Conservation (phyloP, 2,888 invertebrate genomes). For the Clivina fossor region DNA sequence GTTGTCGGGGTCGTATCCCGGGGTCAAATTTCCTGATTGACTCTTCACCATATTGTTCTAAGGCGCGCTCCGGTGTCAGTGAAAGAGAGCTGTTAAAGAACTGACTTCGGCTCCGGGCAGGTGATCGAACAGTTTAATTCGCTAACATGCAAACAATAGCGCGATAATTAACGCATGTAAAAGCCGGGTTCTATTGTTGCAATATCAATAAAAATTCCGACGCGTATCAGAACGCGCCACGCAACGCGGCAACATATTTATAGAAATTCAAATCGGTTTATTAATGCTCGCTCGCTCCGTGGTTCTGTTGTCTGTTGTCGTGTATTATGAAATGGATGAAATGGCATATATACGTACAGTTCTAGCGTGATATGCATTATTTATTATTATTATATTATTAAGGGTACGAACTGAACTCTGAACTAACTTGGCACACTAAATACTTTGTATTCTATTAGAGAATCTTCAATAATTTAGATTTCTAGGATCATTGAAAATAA, state of each 20-base stretch:
- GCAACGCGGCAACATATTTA: slow-evolving; percentile 27
- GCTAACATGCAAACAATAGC: slow-evolving; percentile 39
- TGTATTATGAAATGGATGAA: slow-evolving; percentile 33
- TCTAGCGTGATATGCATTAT: slow-evolving; percentile 39
- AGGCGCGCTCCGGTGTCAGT: slow-evolving; percentile 30
- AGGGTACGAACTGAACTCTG: no score
- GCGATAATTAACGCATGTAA: slow-evolving; percentile 38
- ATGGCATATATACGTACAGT: slow-evolving; percentile 32
- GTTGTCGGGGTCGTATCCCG: not conserved
- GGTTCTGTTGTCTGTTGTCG: slow-evolving; percentile 22
- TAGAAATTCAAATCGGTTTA: slow-evolving; percentile 15
- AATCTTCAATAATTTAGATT: no score
- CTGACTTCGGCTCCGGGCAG: no score
- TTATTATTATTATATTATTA: no score
- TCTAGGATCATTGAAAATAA: no score
- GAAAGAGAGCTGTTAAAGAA: slow-evolving; percentile 39
- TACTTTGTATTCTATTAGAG: no score
- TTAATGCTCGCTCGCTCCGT: no score
- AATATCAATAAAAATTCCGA: slow-evolving; percentile 35
- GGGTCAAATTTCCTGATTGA: slow-evolving; percentile 42
- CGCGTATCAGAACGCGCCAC: no score
- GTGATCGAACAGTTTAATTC: slow-evolving; percentile 32
- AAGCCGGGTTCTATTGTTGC: slow-evolving; percentile 30
- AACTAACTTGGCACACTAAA: no score
- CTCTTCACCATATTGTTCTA: slow-evolving; percentile 41